A percentile compares a stretch with the other conserved stretches of the same genome.
phyloP scores from a whole-genome alignment of 2,888 invertebrate species.

The Hyposoter dolosus region DNA sequence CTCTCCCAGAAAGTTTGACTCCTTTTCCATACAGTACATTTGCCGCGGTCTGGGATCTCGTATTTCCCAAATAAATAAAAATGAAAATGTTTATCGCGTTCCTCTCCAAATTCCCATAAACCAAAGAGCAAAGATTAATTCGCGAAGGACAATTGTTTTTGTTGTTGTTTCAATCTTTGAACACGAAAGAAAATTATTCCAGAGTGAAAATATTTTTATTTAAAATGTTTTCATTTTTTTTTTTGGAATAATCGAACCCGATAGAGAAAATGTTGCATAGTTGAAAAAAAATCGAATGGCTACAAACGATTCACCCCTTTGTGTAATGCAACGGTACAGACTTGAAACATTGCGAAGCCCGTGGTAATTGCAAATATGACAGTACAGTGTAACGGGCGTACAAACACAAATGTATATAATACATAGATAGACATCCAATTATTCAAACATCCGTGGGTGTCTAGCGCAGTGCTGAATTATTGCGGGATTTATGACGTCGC shows the following conservation, averaged over 20 bases:
- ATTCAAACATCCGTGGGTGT: slow-evolving; percentile 73
- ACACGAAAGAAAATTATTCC: neutral
- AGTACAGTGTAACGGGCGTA: slow-evolving; percentile 24
- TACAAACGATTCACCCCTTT: neutral
- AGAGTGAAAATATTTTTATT: neutral
- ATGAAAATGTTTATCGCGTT: neutral
- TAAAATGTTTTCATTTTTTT: neutral
- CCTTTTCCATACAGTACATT: slow-evolving; percentile 30
- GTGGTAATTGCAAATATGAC: slow-evolving; percentile 61
- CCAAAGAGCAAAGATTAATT: neutral
- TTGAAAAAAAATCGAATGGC: neutral
- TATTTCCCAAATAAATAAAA: slow-evolving; percentile 68
- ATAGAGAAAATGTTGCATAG: neutral
- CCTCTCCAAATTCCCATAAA: neutral
- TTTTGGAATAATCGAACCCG: neutral
- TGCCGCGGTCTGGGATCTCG: slow-evolving; percentile 43
- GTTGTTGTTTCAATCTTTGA: too few species aligned
- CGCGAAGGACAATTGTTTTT: neutral
- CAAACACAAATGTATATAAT: slow-evolving; percentile 6
- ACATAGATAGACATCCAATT: slow-evolving; percentile 64
- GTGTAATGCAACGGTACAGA: slow-evolving; percentile 2
- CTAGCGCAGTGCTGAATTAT: slow-evolving; percentile 74
- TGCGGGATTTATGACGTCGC: slow-evolving; percentile 73
- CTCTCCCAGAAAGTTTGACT: slow-evolving; percentile 33
- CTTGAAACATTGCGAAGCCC: slow-evolving; percentile 35